Evolutionary conservation across 2,797 vertebrate species (phyloP).

Genomic region (Alosa sapidissima): DNA sequence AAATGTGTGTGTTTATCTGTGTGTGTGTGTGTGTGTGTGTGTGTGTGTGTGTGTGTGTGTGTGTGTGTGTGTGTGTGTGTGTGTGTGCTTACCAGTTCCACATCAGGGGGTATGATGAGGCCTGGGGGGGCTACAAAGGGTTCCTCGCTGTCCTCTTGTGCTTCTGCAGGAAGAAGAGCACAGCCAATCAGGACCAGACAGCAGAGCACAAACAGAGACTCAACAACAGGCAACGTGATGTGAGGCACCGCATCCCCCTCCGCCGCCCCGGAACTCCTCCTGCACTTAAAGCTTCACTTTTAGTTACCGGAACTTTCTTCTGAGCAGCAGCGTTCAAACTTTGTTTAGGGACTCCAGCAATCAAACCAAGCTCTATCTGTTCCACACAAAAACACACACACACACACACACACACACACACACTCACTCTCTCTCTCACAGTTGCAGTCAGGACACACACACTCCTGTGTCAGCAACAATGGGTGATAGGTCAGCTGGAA

Average conservation of each 20-base stretch:
- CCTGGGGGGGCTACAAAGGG: conserved; percentile 92
- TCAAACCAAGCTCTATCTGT: not conserved
- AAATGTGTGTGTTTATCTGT: not conserved
- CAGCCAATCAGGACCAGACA: not conserved
- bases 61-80: not conserved
- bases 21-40: not conserved
- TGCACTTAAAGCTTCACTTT: conserved; percentile 40
- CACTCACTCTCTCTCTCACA: no score
- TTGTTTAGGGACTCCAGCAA: not conserved
- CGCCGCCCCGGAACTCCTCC: not conserved
- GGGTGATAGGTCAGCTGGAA: conserved; percentile 44
- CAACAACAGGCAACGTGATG: conserved; percentile 30
- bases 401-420: not conserved
- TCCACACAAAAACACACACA: not conserved
- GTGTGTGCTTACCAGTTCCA: conserved; percentile 87
- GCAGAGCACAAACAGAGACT: conserved; percentile 6
- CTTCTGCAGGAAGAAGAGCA: conserved; percentile 63
- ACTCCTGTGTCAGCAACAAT: conserved; percentile 15
- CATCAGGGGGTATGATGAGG: conserved; percentile 88
- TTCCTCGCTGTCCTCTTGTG: conserved; percentile 86
- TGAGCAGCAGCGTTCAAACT: conserved; percentile 9
- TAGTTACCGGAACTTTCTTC: conserved; percentile 36
- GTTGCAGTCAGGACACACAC: not conserved
- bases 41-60: conserved; percentile 31
- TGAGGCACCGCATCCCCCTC: not conserved